A percentile compares a stretch with the other conserved stretches of the same genome.
phyloP scores from a whole-genome alignment of 2,113 vertebrate genomes.

The Hippocampus abdominalis region DNA sequence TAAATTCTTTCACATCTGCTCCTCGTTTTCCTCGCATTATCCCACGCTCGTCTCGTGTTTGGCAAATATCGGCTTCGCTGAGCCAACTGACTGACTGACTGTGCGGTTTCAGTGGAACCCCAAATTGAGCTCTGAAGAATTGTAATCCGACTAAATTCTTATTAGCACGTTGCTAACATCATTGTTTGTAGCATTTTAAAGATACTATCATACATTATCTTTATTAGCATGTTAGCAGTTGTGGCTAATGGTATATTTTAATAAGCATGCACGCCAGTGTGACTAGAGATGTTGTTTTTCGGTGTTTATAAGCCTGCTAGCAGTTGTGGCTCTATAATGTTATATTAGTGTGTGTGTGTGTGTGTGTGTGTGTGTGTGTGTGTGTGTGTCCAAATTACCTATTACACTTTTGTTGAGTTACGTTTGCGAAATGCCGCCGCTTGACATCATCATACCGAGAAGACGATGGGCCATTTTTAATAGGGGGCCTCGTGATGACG shows the following conservation, averaged over 20 bases:
- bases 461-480: constrained; percentile 5
- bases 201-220: too few relatives aligned
- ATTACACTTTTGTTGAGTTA: constrained; percentile 15
- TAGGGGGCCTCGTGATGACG: constrained; percentile 14
- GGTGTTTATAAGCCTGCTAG: too few relatives aligned
- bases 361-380: too few relatives aligned
- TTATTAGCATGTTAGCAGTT: background rate
- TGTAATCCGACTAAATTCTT: background rate
- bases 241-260: background rate
- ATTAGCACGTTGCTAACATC: background rate
- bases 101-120: too few relatives aligned
- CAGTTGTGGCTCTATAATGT: too few relatives aligned
- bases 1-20: constrained; percentile 40
- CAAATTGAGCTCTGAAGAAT: background rate
- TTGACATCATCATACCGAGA: background rate
- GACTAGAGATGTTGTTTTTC: too few relatives aligned
- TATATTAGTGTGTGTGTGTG: too few relatives aligned
- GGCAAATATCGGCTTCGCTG: background rate
- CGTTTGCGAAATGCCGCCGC: constrained; percentile 1
- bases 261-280: too few relatives aligned
- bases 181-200: too few relatives aligned
- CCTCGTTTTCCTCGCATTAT: constrained; percentile 46
- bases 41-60: constrained; percentile 19
- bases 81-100: background rate
- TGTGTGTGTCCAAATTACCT: background rate